Conservation (phyloP, 2,888 invertebrate species). For the Apotomis betuletana region DNA sequence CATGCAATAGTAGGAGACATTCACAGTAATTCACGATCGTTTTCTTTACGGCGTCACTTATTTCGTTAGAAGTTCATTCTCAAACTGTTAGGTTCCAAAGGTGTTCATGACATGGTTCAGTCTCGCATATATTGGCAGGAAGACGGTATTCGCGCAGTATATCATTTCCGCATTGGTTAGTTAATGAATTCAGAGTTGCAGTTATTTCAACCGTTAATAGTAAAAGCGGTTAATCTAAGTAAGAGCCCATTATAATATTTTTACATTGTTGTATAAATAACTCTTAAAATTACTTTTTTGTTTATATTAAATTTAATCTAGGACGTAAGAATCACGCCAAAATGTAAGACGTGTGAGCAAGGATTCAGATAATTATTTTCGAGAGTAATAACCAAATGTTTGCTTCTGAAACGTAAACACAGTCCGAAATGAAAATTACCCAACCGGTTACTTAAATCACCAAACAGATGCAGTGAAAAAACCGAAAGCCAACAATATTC, state of each 20-base stretch:
- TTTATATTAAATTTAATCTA: conserved; percentile 8
- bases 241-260: conserved; percentile 5
- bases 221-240: conserved; percentile 36
- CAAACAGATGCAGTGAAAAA: conserved; percentile 26
- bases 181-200: conserved; percentile 46
- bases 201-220: conserved; percentile 55
- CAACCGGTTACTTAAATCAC: neutral
- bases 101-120: conserved; percentile 65
- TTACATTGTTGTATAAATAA: conserved; percentile 17
- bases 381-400: conserved; percentile 1
- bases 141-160: conserved; percentile 77
- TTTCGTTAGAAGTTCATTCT: conserved; percentile 78
- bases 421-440: conserved; percentile 14
- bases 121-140: conserved; percentile 75
- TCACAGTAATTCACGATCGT: conserved; percentile 66
- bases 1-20: conserved; percentile 77
- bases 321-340: conserved; percentile 66
- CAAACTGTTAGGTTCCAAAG: conserved; percentile 67
- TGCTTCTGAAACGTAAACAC: conserved; percentile 5
- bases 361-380: conserved; percentile 41
- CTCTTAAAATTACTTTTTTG: conserved; percentile 1
- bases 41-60: conserved; percentile 67
- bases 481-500: conserved; percentile 12
- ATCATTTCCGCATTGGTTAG: conserved; percentile 28
- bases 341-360: conserved; percentile 80